phyloP scores from a whole-genome alignment of 37 sponge, comb jelly and placozoan genomes.

The Eunapius fragilis region DNA sequence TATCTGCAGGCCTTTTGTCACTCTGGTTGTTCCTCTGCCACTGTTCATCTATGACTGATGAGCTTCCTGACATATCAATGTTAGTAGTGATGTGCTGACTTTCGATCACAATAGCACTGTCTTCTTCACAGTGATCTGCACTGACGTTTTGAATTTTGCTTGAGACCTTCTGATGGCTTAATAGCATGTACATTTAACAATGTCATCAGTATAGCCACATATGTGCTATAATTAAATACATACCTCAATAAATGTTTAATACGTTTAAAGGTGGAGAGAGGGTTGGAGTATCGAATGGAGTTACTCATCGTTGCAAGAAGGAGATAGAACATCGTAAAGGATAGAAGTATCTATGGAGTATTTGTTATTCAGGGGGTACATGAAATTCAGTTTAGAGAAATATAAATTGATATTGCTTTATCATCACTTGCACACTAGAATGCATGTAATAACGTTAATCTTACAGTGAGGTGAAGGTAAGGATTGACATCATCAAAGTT shows the following conservation, averaged over 20 bases:
- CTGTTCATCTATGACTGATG: too few species aligned
- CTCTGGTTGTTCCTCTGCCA: too few species aligned
- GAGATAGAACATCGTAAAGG: slow-evolving; percentile 52
- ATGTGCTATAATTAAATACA: neutral
- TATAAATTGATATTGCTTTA: too few species aligned
- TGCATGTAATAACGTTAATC: neutral
- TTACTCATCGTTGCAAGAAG: slow-evolving; percentile 42
- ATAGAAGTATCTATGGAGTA: slow-evolving; percentile 50
- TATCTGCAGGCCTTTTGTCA: too few species aligned
- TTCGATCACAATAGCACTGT: neutral
- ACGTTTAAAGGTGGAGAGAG: slow-evolving; percentile 4
- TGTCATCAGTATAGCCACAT: neutral
- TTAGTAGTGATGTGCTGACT: too few species aligned
- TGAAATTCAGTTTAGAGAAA: too few species aligned
- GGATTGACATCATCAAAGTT: slow-evolving; percentile 56
- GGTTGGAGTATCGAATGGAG: slow-evolving; percentile 32
- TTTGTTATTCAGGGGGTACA: too few species aligned
- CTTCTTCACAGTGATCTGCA: neutral
- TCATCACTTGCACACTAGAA: neutral
- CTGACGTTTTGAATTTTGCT: neutral
- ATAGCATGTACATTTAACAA: neutral
- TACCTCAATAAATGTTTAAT: neutral
- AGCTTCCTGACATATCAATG: too few species aligned
- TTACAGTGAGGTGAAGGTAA: slow-evolving; percentile 48
- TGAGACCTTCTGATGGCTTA: neutral